Base-by-base conservation (phyloP, 2,888 invertebrate species). In the Fabriciana adippe region DNA sequence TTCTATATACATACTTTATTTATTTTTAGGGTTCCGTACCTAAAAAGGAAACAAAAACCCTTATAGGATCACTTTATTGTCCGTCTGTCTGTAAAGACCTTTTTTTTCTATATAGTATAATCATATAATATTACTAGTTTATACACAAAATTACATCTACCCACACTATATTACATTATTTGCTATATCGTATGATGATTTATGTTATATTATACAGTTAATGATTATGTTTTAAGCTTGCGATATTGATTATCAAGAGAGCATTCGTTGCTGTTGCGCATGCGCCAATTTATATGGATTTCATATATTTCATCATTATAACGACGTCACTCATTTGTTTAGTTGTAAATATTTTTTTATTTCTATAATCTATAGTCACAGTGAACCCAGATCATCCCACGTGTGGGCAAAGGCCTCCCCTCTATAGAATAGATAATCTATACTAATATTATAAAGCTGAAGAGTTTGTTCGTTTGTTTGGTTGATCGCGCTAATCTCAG, bases 201-300 rank as follows among this genome's bases (percentile, higher is more conserved):
- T 31, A 60, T 50, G 26, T 26, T n/a, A n/a, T 31, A 50, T 60
- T 21, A 4, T 47, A 59, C 26, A 31, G 47, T 60, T 31, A 35
- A 50, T 50, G 35, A 13, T 18, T 47, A n/a, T 41, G 47, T 18
- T 45, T 14, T 4, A 51, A 51, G 50, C 51, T 35, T 14, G 35
- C 41, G 61, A 51, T 51, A 16, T 13, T 18, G 18, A 61, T 51
- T 51, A 35, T 51, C 15, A 18, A 18, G 50, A 16, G n/a, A 61
- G 51, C 51, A 51, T 51, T 18, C 15, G 61, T 61, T 61, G 61
- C 53, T 18, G 5, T 41, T 61, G 61, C 61, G 61, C 61, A 61
- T 61, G 61, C 61, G 53, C 61, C 61, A 1, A 6, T 26, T 26
- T 13, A 18, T 26, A 41, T 13, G 3, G 6, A 45, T 6, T 8